Evolutionary conservation across 2,113 vertebrate species (phyloP).

Genomic region (Leiothrix lutea): DNA sequence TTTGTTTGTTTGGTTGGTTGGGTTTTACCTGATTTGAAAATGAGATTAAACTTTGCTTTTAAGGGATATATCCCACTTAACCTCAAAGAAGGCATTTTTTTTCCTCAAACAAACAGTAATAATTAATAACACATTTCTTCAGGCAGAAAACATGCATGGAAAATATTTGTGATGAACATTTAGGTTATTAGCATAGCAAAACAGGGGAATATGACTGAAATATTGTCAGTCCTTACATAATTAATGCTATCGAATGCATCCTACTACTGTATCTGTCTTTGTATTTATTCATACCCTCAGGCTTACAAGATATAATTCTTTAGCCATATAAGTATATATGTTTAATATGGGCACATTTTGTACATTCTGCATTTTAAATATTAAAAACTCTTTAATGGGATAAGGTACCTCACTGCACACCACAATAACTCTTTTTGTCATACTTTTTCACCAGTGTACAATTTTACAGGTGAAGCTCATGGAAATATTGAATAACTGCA

Average conservation of each 20-base stretch:
- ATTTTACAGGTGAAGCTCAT: neutral
- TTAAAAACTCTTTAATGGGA: neutral
- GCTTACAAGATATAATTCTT: neutral
- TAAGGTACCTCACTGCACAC: neutral
- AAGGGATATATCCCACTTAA: neutral
- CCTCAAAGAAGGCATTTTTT: neutral
- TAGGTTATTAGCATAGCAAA: neutral
- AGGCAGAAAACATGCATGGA: neutral
- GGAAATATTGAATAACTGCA: neutral
- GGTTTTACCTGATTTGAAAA: neutral
- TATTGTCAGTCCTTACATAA: neutral
- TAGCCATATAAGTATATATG: neutral
- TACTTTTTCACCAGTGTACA: neutral
- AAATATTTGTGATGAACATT: neutral
- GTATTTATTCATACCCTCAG: neutral
- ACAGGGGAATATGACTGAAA: neutral
- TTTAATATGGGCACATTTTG: neutral
- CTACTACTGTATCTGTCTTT: neutral
- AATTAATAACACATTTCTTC: neutral
- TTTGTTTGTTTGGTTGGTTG: neutral
- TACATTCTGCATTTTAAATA: neutral
- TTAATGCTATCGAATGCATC: neutral
- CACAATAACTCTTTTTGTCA: neutral
- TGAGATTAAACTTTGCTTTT: neutral
- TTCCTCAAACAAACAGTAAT: neutral